Evolutionary conservation across 2,797 vertebrate genomes (phyloP), one percentile per base, ranked within the genome.

Genomic region (Mergus octosetaceus): DNA sequence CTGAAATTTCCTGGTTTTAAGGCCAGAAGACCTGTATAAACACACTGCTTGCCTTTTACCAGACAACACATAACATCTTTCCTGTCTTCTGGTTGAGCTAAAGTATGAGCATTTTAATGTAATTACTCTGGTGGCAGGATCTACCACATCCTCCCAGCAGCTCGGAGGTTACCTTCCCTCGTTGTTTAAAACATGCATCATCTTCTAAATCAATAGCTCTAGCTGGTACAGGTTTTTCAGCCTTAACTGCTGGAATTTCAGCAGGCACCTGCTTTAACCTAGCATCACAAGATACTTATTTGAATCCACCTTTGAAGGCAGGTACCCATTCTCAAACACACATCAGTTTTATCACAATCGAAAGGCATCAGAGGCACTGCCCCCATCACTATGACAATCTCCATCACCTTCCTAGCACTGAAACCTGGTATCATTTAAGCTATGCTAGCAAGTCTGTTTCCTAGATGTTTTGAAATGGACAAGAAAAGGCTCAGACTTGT

Each of bases 181-280:
- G 2, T 53, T 43, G 51, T 54, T 36, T 39, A 30, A 45, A 87
- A 76, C 41, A 45, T 12, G 36, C 30, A 71, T 9, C 78, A 43
- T 18, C 10, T 78, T 39, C 13, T 6, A 28, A 43, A 78, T 43
- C 82, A 86, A 71, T 76, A 88, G 83, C 70, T 79, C 62, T 1
- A 43, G 7, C n/a, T 64, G 38, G 38, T 71, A 41, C 74, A 79
- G 74, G 91, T 84, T 94, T 77, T 83, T 76, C 89, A 93, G 83
- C 91, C 56, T 68, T 19, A 84, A 81, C 82, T 61, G 22, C 56
- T 41, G 43, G 13, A 66, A 64, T 45, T 90, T 84, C 89, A 90
- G 53, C 76, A 95, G 54, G 79, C 62, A 70, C 30, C 38, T 53
- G 22, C 2, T 85, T 70, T 80, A 38, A 69, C 25, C 43, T 1